These are phyloP conservation scores for Melanaphis sacchari DNA, from an alignment of 1,140 invertebrate species.

Conservation along the genomic window DNA sequence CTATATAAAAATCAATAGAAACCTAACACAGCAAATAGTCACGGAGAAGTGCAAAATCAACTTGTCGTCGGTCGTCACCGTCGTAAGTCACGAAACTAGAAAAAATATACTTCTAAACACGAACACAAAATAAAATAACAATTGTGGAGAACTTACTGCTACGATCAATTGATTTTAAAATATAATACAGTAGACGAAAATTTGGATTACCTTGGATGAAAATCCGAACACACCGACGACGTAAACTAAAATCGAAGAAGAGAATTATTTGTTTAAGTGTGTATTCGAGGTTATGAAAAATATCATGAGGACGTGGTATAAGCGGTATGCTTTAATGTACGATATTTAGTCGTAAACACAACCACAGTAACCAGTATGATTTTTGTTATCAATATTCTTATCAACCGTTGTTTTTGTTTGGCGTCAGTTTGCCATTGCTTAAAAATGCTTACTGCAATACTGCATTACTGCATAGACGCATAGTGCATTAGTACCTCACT, in stretches of 20 bases:
- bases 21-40: not conserved
- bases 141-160: not conserved
- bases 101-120: not conserved
- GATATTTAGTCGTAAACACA: not conserved
- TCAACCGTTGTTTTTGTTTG: not conserved
- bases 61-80: not conserved
- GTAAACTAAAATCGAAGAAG: not conserved
- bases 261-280: constrained; percentile 61
- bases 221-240: constrained; percentile 16
- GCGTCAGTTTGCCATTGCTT: not conserved
- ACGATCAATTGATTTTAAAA: not conserved
- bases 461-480: too few relatives aligned
- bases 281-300: constrained; percentile 44
- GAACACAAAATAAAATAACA: not conserved
- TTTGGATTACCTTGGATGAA: constrained; percentile 54
- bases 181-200: not conserved
- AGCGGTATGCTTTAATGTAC: not conserved
- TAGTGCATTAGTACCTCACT: too few relatives aligned
- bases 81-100: not conserved
- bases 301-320: constrained; percentile 42
- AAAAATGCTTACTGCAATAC: not conserved
- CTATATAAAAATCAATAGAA: not conserved
- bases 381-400: not conserved
- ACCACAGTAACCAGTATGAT: not conserved
- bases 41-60: not conserved